phyloP scores from a whole-genome alignment of 2,888 invertebrate genomes.

The Drosophila quasianomalipes region DNA sequence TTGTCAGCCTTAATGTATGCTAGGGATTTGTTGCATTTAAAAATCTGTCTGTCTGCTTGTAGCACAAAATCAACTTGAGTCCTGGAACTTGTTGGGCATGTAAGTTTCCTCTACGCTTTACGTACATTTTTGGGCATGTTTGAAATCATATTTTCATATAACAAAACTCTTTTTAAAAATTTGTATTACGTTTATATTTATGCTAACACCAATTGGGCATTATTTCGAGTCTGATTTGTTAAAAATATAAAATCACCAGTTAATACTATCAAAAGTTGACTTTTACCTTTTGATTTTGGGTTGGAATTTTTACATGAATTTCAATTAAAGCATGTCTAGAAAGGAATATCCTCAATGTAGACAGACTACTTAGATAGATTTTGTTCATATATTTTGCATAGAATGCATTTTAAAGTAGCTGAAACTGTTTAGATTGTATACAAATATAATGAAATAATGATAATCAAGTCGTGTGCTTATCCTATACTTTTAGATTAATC shows the following conservation, averaged over 20 bases:
- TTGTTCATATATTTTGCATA: not conserved
- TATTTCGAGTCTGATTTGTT: not conserved
- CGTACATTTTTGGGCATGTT: not conserved
- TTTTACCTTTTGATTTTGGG: not conserved
- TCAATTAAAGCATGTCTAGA: not conserved
- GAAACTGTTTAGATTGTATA: not conserved
- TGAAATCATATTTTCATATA: conserved; percentile 10
- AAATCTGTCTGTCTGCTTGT: conserved; percentile 30
- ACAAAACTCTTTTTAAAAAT: not conserved
- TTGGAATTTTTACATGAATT: not conserved
- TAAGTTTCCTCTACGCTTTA: not conserved
- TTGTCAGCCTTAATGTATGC: conserved; percentile 63
- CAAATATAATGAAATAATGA: not conserved
- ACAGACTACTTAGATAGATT: not conserved
- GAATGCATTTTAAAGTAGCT: not conserved
- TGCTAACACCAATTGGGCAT: not conserved
- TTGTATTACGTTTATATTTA: not conserved
- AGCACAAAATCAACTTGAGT: conserved; percentile 3
- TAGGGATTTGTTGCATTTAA: conserved; percentile 52
- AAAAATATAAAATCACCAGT: not conserved
- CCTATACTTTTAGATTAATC: not conserved
- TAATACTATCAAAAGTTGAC: not conserved
- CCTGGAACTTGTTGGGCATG: conserved; percentile 18
- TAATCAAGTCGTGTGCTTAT: not conserved
- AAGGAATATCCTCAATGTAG: not conserved